phyloP scores from a whole-genome alignment of 2,888 invertebrate genomes.

The Himalopsyche kuldschensis region DNA sequence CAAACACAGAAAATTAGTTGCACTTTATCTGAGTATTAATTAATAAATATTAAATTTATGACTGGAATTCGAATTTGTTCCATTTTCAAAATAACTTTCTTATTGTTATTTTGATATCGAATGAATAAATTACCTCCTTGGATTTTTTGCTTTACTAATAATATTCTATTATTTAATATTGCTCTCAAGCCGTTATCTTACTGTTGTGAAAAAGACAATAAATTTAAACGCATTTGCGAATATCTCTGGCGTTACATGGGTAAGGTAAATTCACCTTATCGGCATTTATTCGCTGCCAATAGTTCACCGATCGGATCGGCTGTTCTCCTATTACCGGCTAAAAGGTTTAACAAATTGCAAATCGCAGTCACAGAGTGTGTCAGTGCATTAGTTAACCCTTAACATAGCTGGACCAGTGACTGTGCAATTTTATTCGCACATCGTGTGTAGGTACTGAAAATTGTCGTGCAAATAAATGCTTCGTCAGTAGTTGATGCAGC shows the following conservation, averaged over 20 bases:
- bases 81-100: too few species aligned
- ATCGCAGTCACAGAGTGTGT: neutral
- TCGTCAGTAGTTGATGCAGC: neutral
- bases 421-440: too few species aligned
- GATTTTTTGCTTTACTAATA: neutral
- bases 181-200: conserved; percentile 33
- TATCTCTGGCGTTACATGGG: neutral
- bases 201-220: neutral
- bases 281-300: conserved; percentile 24
- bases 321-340: conserved; percentile 27
- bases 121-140: too few species aligned
- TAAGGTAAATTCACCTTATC: conserved; percentile 10
- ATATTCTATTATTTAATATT: conserved; percentile 26
- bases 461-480: neutral
- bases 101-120: too few species aligned
- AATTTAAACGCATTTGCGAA: neutral
- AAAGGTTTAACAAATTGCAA: conserved; percentile 37
- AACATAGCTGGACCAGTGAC: too few species aligned
- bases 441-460: neutral
- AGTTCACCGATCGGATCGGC: conserved; percentile 13
- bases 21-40: too few species aligned
- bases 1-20: too few species aligned
- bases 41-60: too few species aligned
- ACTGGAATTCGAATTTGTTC: too few species aligned
- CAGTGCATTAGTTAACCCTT: conserved; percentile 1